Percentiles rank a stretch among this genome's conserved stretches.
These are phyloP conservation scores for Acomys russatus DNA, from an alignment of 2,797 vertebrate species.

Conservation along the genomic window DNA sequence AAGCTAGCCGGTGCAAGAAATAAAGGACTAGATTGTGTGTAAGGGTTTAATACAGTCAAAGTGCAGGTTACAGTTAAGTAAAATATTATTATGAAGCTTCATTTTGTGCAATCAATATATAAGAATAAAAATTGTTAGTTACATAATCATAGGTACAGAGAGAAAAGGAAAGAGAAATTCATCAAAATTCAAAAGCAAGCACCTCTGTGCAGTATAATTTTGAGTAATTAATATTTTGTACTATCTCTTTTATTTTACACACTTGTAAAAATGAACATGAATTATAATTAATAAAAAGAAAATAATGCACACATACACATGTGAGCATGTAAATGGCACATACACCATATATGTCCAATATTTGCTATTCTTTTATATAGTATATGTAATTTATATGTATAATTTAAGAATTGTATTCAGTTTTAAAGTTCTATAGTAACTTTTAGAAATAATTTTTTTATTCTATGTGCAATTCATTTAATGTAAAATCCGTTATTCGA, in stretches of 20 bases:
- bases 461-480: neutral
- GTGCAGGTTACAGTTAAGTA: neutral
- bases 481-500: neutral
- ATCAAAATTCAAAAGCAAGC: neutral
- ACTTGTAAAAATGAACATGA: neutral
- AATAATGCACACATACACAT: neutral
- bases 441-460: constrained; percentile 23
- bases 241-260: neutral
- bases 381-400: neutral
- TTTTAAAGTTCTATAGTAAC: constrained; percentile 13
- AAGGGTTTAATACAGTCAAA: neutral
- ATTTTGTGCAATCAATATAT: neutral
- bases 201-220: neutral
- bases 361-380: neutral
- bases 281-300: constrained; percentile 34
- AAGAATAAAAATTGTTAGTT: neutral
- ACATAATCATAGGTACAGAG: neutral
- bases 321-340: no score
- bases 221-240: constrained; percentile 13
- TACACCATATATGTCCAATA: neutral
- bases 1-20: neutral
- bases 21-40: neutral
- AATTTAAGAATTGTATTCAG: neutral
- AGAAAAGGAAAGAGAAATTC: neutral
- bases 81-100: neutral